A percentile compares a stretch with the other conserved stretches of the same genome.
phyloP scores from a whole-genome alignment of 2,888 invertebrate genomes.

The Stenotaenia linearis region DNA sequence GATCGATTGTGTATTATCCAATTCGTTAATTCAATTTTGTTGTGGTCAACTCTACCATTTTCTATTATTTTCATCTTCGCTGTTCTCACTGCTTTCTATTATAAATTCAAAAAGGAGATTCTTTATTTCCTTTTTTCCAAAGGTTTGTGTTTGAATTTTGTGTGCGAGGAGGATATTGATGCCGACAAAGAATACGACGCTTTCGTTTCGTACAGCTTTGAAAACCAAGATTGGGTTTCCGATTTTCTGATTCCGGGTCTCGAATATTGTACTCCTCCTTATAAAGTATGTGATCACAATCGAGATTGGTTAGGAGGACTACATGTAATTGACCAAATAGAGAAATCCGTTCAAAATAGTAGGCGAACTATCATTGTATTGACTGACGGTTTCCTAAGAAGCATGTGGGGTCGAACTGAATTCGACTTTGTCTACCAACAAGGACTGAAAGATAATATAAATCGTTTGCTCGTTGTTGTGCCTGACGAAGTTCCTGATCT shows the following conservation, averaged over 20 bases:
- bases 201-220: background rate
- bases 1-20: too few relatives aligned
- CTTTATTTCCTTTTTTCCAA: background rate
- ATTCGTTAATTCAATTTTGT: too few relatives aligned
- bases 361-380: background rate
- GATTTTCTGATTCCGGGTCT: background rate
- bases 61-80: background rate
- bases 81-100: background rate
- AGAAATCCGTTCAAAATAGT: background rate
- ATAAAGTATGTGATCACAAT: background rate
- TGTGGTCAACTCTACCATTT: background rate
- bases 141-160: background rate
- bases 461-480: background rate
- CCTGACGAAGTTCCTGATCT: background rate
- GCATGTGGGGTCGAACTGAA: background rate
- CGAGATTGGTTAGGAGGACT: background rate
- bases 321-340: background rate
- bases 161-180: background rate
- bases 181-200: background rate
- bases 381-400: background rate
- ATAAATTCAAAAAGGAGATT: background rate
- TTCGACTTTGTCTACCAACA: background rate
- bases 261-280: slow-evolving; percentile 43
- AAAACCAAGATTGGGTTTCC: background rate
- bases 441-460: background rate